These are phyloP conservation scores for Agrotis puta DNA, from an alignment of 2,888 invertebrate genomes.

Conservation along the genomic window DNA sequence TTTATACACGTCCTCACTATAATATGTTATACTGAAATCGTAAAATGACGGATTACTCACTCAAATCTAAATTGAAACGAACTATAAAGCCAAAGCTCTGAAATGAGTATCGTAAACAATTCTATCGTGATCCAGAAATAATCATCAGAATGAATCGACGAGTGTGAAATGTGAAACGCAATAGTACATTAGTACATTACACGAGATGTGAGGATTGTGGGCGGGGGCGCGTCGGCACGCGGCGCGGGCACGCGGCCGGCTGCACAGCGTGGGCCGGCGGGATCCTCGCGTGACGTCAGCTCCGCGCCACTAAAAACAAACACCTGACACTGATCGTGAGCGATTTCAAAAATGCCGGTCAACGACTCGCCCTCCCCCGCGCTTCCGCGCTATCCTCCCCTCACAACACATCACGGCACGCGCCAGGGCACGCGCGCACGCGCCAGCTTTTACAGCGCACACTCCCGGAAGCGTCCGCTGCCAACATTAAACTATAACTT, in stretches of 20 bases:
- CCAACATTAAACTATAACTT: constrained; percentile 70
- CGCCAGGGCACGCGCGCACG: constrained; percentile 46
- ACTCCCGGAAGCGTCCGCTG: constrained; percentile 73
- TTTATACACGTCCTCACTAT: constrained; percentile 10
- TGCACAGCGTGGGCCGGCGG: constrained; percentile 19
- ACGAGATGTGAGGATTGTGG: constrained; percentile 22
- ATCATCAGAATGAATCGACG: constrained; percentile 68
- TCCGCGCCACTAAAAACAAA: constrained; percentile 62
- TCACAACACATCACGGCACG: constrained; percentile 56
- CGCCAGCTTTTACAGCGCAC: constrained; percentile 54
- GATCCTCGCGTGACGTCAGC: constrained; percentile 59
- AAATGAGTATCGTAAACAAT: constrained; percentile 70
- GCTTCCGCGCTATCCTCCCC: constrained; percentile 36
- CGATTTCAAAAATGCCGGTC: constrained; percentile 72
- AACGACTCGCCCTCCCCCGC: constrained; percentile 65
- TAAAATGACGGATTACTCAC: constrained; percentile 64
- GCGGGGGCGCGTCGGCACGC: constrained; percentile 17
- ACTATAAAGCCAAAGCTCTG: constrained; percentile 57
- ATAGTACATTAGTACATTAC: constrained; percentile 57
- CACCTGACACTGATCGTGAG: constrained; percentile 71
- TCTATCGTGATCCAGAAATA: constrained; percentile 67
- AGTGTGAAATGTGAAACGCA: constrained; percentile 65
- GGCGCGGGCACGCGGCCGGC: constrained; percentile 5
- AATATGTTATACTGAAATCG: constrained; percentile 29
- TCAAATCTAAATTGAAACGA: constrained; percentile 45